Evolutionary conservation across 2,797 vertebrate genomes (phyloP).

Genomic region (Pelodytes ibericus): DNA sequence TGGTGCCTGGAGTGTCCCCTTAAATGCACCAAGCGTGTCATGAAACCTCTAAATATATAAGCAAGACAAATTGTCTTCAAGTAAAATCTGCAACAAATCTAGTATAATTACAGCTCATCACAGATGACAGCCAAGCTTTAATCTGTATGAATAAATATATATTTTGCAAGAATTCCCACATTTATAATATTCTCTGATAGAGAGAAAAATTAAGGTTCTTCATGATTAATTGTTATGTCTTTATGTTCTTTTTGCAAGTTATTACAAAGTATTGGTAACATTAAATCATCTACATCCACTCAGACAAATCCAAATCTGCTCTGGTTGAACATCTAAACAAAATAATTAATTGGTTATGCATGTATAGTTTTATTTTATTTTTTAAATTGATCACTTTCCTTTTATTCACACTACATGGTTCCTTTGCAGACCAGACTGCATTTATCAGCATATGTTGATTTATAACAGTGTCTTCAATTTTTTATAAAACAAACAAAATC

Average conservation of each 20-base stretch:
- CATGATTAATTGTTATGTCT: not conserved
- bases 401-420: not conserved
- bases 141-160: not conserved
- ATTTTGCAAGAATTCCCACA: not conserved
- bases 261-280: not conserved
- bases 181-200: not conserved
- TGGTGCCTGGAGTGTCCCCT: too few relatives aligned
- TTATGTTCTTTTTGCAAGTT: not conserved
- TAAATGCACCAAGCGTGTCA: too few relatives aligned
- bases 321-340: not conserved
- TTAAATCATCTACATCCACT: not conserved
- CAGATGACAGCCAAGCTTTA: not conserved
- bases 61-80: conserved; percentile 2
- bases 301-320: not conserved
- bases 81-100: not conserved
- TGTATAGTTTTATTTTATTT: not conserved
- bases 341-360: not conserved
- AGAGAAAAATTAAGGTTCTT: not conserved
- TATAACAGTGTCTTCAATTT: not conserved
- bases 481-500: too few relatives aligned
- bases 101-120: not conserved
- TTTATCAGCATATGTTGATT: not conserved
- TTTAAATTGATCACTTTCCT: not conserved
- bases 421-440: not conserved
- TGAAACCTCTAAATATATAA: conserved; percentile 7